phyloP scores from a whole-genome alignment of 64 coral and sea anemone genomes.

The Catalaphyllia jardinei region DNA sequence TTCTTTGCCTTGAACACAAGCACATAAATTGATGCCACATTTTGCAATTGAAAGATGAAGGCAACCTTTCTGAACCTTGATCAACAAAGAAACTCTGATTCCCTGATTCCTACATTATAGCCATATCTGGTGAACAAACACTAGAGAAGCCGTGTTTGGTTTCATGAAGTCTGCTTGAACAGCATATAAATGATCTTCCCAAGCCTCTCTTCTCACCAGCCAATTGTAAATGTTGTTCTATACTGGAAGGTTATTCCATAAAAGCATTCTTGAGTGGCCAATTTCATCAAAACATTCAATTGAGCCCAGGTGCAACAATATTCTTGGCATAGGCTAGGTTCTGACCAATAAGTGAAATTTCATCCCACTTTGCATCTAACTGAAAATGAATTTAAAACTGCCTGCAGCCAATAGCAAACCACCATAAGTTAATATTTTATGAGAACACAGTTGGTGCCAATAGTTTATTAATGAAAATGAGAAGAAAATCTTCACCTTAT shows the following conservation, averaged over 20 bases:
- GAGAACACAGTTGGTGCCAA: constrained; percentile 17
- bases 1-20: not conserved
- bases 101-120: not conserved
- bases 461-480: constrained; percentile 16
- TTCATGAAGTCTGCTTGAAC: constrained; percentile 11
- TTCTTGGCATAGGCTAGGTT: not conserved
- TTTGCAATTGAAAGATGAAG: not conserved
- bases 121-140: constrained; percentile 17
- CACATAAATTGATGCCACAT: not conserved
- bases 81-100: not conserved
- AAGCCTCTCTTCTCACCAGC: not conserved
- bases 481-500: not conserved
- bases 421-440: constrained; percentile 87
- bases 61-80: not conserved
- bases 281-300: not conserved
- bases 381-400: constrained; percentile 82
- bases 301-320: not conserved
- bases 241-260: not conserved
- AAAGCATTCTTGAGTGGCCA: constrained; percentile 29
- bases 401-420: constrained; percentile 61
- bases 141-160: constrained; percentile 26
- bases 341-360: constrained; percentile 18
- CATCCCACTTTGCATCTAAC: constrained; percentile 72
- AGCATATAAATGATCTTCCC: constrained; percentile 6
- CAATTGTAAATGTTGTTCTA: constrained; percentile 39